These are phyloP conservation scores for Drosophila yakuba DNA, from an alignment of 1,140 invertebrate genomes.

Conservation along the genomic window DNA sequence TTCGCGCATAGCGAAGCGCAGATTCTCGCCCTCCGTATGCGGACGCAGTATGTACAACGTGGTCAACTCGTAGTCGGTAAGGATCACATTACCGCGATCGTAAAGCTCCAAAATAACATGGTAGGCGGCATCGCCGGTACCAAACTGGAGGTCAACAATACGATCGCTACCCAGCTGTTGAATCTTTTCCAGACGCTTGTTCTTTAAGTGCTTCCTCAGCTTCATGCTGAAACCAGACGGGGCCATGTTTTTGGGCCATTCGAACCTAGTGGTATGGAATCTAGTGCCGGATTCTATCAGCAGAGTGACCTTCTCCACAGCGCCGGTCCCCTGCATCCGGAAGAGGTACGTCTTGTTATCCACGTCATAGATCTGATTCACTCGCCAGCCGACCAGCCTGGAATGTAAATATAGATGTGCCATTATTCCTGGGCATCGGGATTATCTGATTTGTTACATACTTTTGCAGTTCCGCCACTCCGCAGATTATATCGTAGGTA, in stretches of 20 bases:
- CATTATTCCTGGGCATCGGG: not conserved
- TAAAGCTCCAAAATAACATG: slow-evolving; percentile 98
- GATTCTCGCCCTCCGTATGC: slow-evolving; percentile 96
- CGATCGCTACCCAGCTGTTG: slow-evolving; percentile 95
- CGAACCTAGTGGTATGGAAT: slow-evolving; percentile 97
- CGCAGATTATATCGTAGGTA: slow-evolving; percentile 95
- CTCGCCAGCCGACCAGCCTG: slow-evolving; percentile 95
- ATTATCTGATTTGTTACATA: slow-evolving; percentile 75
- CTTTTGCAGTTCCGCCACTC: slow-evolving; percentile 93
- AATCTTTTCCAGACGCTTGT: slow-evolving; percentile 95
- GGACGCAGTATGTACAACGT: slow-evolving; percentile 97
- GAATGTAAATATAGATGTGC: slow-evolving; percentile 33
- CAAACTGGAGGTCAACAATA: slow-evolving; percentile 97
- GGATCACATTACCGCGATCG: slow-evolving; percentile 97
- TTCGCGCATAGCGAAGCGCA: slow-evolving; percentile 96
- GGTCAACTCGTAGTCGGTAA: slow-evolving; percentile 96
- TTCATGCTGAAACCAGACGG: slow-evolving; percentile 99
- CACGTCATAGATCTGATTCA: slow-evolving; percentile 99
- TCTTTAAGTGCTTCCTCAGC: slow-evolving; percentile 98
- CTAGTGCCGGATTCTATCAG: slow-evolving; percentile 97
- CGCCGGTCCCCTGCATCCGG: slow-evolving; percentile 91
- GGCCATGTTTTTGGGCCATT: slow-evolving; percentile 99
- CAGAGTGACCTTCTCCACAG: slow-evolving; percentile 92
- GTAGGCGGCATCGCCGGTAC: slow-evolving; percentile 96
- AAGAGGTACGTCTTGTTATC: slow-evolving; percentile 99